These are phyloP conservation scores for Pitta sordida DNA, from an alignment of 2,113 vertebrate species.

Conservation along the genomic window DNA sequence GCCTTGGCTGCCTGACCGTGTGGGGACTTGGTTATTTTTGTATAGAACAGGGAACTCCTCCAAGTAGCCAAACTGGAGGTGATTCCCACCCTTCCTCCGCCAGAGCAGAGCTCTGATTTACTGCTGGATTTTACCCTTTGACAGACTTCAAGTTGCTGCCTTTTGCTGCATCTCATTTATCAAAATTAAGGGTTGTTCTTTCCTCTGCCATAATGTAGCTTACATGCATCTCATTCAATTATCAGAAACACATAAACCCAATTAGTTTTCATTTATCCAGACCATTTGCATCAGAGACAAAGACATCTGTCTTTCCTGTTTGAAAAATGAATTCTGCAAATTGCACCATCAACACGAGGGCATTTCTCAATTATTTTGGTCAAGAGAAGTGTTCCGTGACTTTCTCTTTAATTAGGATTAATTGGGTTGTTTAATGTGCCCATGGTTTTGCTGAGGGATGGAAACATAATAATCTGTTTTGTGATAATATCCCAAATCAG, in stretches of 20 bases:
- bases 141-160: background rate
- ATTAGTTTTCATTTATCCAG: slow-evolving; percentile 34
- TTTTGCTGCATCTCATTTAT: slow-evolving; percentile 3
- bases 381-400: slow-evolving; percentile 20
- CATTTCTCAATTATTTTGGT: slow-evolving; percentile 52
- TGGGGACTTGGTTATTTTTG: background rate
- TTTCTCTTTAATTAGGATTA: slow-evolving; percentile 42
- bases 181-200: slow-evolving; percentile 25
- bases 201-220: background rate
- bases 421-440: slow-evolving; percentile 16
- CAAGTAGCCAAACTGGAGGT: background rate
- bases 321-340: slow-evolving; percentile 16
- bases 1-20: background rate
- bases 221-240: slow-evolving; percentile 18
- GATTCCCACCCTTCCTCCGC: background rate
- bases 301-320: background rate
- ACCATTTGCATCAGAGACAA: background rate
- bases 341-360: slow-evolving; percentile 37
- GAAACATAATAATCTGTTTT: background rate
- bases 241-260: slow-evolving; percentile 22
- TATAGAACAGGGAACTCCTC: background rate
- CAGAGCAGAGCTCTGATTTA: background rate
- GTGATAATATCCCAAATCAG: background rate
- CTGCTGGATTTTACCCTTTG: background rate
- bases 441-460: background rate